Evolutionary conservation across 2,797 vertebrate species (phyloP).

Genomic region (Poliocrania exsul): DNA sequence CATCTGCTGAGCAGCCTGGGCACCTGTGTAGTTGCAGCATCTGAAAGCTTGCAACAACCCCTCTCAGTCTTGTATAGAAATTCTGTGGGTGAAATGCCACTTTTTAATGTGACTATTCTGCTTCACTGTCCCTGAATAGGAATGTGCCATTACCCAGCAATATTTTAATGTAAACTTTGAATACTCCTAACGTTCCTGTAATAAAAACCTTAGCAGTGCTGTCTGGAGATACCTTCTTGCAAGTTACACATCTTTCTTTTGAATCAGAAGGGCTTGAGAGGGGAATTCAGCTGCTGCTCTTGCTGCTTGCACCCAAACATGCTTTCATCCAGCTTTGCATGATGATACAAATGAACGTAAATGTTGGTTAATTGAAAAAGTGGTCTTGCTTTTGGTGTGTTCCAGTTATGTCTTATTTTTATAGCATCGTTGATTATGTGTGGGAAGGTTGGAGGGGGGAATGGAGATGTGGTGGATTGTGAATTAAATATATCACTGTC

Average conservation of each 20-base stretch:
- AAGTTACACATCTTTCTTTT: background rate
- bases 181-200: background rate
- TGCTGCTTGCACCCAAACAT: slow-evolving; percentile 35
- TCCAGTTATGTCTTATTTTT: slow-evolving; percentile 43
- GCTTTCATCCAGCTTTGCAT: slow-evolving; percentile 77
- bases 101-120: background rate
- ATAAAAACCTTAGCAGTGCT: background rate
- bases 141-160: background rate
- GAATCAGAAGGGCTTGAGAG: slow-evolving; percentile 72
- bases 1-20: slow-evolving; percentile 64
- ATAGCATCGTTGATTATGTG: background rate
- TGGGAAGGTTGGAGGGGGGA: background rate
- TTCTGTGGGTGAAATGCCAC: background rate
- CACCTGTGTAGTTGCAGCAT: slow-evolving; percentile 58
- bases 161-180: background rate
- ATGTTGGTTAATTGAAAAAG: slow-evolving; percentile 61
- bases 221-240: background rate
- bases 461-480: background rate
- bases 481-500: background rate
- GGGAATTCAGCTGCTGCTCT: slow-evolving; percentile 62
- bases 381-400: slow-evolving; percentile 66
- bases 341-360: slow-evolving; percentile 58
- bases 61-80: slow-evolving; percentile 74
- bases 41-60: slow-evolving; percentile 60
- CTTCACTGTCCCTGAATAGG: background rate